A percentile compares a stretch with the other conserved stretches of the same genome.
These are phyloP conservation scores for Sparidentex hasta DNA, from an alignment of 2,797 vertebrate species.

Conservation along the genomic window DNA sequence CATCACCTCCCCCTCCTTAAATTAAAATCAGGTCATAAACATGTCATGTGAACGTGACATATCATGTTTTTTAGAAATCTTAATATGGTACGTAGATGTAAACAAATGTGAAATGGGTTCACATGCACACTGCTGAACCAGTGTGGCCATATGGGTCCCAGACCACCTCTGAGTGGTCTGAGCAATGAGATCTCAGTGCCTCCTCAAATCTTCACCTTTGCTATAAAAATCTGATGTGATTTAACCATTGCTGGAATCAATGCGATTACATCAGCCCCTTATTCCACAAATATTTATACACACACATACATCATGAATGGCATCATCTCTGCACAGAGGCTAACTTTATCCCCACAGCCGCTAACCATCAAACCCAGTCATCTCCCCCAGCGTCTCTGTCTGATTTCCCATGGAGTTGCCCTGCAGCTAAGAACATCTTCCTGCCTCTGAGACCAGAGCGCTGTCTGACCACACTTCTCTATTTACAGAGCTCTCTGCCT, in stretches of 20 bases:
- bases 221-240: neutral
- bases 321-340: conserved; percentile 33
- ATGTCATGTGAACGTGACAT: no score
- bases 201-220: neutral
- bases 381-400: conserved; percentile 55
- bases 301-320: conserved; percentile 42
- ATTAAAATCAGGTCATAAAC: no score
- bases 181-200: no score
- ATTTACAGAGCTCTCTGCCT: conserved; percentile 70
- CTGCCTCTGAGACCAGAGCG: conserved; percentile 44
- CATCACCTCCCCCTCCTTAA: no score
- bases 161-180: no score
- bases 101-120: no score
- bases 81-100: no score
- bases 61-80: no score
- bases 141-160: no score
- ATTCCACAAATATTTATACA: conserved; percentile 38
- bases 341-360: conserved; percentile 58
- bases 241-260: conserved; percentile 31
- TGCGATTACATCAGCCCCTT: conserved; percentile 29
- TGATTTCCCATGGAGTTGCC: conserved; percentile 64
- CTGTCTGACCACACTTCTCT: conserved; percentile 61
- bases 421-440: conserved; percentile 53
- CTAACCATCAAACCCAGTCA: conserved; percentile 57
- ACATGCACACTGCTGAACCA: no score